phyloP scores from a whole-genome alignment of 2,113 vertebrate genomes.

The Anthoscopus minutus region DNA sequence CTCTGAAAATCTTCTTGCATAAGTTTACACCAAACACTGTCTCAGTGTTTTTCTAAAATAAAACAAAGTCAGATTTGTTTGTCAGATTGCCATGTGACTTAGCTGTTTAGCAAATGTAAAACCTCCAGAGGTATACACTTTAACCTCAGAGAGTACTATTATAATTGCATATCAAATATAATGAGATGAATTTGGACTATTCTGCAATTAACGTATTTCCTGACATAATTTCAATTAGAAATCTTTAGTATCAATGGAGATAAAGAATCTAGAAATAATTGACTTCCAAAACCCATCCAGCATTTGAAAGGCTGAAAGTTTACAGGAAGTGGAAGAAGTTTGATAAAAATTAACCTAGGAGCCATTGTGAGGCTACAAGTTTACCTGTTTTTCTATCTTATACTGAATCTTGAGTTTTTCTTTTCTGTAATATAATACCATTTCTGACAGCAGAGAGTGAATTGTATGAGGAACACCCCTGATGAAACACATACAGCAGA shows the following conservation, averaged over 20 bases:
- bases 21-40: neutral
- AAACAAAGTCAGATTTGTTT: neutral
- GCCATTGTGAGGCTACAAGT: neutral
- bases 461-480: neutral
- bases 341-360: neutral
- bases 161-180: neutral
- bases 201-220: neutral
- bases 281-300: neutral
- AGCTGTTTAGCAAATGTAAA: neutral
- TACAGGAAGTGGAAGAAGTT: neutral
- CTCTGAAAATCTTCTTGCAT: neutral
- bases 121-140: neutral
- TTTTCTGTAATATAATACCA: neutral
- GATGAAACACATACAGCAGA: neutral
- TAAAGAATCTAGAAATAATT: neutral
- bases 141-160: neutral
- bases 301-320: neutral
- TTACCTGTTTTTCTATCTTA: neutral
- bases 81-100: neutral
- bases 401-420: neutral
- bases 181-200: neutral
- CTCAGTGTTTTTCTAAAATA: neutral
- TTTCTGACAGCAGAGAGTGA: neutral
- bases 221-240: neutral
- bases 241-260: neutral